A percentile compares a stretch with the other conserved stretches of the same genome.
These are phyloP conservation scores for Pheosia gnoma DNA, from an alignment of 2,888 invertebrate genomes.

Conservation along the genomic window DNA sequence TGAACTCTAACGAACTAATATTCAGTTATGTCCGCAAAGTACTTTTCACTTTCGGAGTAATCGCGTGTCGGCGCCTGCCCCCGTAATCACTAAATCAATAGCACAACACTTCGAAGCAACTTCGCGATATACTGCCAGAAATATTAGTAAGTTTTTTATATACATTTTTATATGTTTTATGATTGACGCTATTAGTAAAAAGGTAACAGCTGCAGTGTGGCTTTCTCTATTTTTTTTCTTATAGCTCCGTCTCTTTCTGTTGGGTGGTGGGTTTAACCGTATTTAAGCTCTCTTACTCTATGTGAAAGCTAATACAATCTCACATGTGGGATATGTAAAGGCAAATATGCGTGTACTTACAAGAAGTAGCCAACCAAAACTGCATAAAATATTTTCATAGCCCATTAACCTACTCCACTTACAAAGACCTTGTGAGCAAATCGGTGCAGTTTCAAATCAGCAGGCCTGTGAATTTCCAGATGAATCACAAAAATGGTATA, in stretches of 20 bases:
- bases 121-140: conserved; percentile 26
- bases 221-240: too few relatives aligned
- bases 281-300: too few relatives aligned
- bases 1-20: background rate
- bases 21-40: background rate
- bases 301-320: too few relatives aligned
- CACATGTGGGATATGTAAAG: too few relatives aligned
- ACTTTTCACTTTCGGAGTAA: conserved; percentile 41
- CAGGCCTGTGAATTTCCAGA: background rate
- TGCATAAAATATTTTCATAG: background rate
- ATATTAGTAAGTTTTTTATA: background rate
- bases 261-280: too few relatives aligned
- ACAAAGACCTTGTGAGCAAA: background rate
- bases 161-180: background rate
- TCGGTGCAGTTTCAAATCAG: background rate
- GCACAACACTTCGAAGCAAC: conserved; percentile 29
- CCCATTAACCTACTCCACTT: conserved; percentile 6
- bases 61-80: conserved; percentile 44
- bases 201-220: too few relatives aligned
- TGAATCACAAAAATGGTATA: too few relatives aligned
- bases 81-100: conserved; percentile 58
- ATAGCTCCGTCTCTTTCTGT: too few relatives aligned
- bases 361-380: background rate
- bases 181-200: too few relatives aligned
- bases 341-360: too few relatives aligned